These are phyloP conservation scores for Plagodis pulveraria DNA, from an alignment of 2,888 invertebrate genomes.

Conservation along the genomic window DNA sequence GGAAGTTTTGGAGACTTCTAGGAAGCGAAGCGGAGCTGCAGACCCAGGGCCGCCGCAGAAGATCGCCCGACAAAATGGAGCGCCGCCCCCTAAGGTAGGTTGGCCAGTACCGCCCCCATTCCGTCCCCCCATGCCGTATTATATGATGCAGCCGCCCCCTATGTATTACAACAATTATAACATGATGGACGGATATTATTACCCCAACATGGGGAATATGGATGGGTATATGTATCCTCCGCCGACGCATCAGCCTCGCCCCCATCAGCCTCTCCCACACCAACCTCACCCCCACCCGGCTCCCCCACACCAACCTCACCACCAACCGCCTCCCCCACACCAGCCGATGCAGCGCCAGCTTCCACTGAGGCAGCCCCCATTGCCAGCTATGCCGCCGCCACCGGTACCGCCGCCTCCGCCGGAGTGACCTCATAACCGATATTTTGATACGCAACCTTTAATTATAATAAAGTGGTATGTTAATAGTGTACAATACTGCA, in stretches of 20 bases:
- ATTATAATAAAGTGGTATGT: too few species aligned
- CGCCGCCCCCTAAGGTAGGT: constrained; percentile 76
- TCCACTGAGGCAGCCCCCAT: too few species aligned
- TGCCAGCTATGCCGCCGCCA: neutral
- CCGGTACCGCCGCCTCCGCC: constrained; percentile 3
- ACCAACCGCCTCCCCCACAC: constrained; percentile 35
- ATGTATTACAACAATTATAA: constrained; percentile 45
- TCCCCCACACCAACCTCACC: constrained; percentile 59
- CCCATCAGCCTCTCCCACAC: constrained; percentile 84
- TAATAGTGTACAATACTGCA: too few species aligned
- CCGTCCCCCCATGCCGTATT: constrained; percentile 66
- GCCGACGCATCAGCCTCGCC: constrained; percentile 38
- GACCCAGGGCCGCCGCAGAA: constrained; percentile 62
- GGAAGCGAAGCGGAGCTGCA: constrained; percentile 56
- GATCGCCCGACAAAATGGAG: constrained; percentile 70
- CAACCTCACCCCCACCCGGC: constrained; percentile 82
- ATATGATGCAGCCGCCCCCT: constrained; percentile 74
- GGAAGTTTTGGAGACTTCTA: constrained; percentile 86
- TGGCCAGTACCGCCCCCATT: constrained; percentile 69
- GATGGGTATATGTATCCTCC: constrained; percentile 36
- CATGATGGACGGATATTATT: constrained; percentile 73
- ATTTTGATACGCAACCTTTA: too few species aligned
- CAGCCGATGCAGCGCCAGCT: neutral
- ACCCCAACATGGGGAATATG: constrained; percentile 55
- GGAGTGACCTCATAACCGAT: neutral